Conservation (phyloP, 2,797 vertebrate species). For the Enteromius anoplus region DNA sequence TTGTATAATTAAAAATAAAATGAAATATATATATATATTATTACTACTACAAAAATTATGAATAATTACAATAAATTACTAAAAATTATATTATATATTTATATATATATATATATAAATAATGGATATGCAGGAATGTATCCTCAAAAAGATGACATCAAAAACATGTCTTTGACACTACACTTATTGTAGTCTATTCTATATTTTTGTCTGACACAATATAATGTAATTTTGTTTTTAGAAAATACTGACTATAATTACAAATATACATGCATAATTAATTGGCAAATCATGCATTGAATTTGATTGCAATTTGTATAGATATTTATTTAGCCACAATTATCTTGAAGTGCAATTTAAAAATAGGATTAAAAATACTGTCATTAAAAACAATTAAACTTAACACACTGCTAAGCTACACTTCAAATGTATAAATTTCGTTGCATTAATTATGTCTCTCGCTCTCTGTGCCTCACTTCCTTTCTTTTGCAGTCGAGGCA, state of each 20-base stretch:
- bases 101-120: not conserved
- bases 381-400: not conserved
- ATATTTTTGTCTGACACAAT: not conserved
- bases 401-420: not conserved
- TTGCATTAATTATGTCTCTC: constrained; percentile 19
- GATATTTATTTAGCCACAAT: not conserved
- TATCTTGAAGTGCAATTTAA: not conserved
- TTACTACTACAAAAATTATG: not conserved
- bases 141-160: not conserved
- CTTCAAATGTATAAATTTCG: not conserved
- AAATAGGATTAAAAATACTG: not conserved
- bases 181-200: not conserved
- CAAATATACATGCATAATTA: not conserved
- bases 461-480: constrained; percentile 25
- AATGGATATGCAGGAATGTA: not conserved
- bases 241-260: not conserved
- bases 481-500: constrained; percentile 21
- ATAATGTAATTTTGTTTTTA: not conserved
- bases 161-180: not conserved
- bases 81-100: not conserved
- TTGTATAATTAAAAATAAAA: not conserved
- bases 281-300: not conserved
- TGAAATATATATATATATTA: not conserved
- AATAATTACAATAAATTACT: not conserved
- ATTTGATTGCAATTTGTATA: not conserved